Percentiles rank a stretch among this genome's conserved stretches.
phyloP scores from a whole-genome alignment of 1,140 invertebrate genomes.

The Brachionus rubens region DNA sequence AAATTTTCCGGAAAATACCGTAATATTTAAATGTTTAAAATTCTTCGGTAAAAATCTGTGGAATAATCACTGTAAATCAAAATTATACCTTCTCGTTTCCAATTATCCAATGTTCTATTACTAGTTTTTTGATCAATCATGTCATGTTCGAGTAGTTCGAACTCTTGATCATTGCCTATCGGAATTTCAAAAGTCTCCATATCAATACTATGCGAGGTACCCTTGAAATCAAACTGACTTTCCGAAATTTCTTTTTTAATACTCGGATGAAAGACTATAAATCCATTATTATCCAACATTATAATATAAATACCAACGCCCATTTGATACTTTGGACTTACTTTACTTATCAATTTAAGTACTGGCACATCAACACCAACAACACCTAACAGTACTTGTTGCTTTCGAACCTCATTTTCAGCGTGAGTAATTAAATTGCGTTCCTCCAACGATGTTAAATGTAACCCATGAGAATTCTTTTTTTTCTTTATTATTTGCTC shows the following conservation, averaged over 20 bases:
- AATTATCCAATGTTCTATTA: constrained; percentile 35
- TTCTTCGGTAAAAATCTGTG: too few species aligned
- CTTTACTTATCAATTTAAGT: constrained; percentile 6
- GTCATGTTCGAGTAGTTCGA: constrained; percentile 35
- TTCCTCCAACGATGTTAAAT: neutral
- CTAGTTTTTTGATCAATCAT: constrained; percentile 42
- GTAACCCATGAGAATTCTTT: constrained; percentile 1
- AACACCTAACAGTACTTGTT: constrained; percentile 24
- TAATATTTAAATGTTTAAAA: too few species aligned
- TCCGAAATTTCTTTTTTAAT: constrained; percentile 27
- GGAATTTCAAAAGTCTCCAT: constrained; percentile 43
- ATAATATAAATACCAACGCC: constrained; percentile 34
- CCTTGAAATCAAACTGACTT: constrained; percentile 40
- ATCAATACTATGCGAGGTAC: constrained; percentile 40
- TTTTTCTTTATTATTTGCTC: constrained; percentile 39
- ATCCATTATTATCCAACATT: constrained; percentile 45
- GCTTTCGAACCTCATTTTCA: neutral
- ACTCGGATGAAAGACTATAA: constrained; percentile 44
- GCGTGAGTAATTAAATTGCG: neutral
- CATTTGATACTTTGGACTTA: constrained; percentile 40
- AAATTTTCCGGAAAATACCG: too few species aligned
- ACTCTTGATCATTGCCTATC: constrained; percentile 25
- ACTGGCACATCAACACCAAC: constrained; percentile 47
- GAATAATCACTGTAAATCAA: too few species aligned
- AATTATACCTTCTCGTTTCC: constrained; percentile 41